These are phyloP conservation scores for Arnoldichthys spilopterus DNA, from an alignment of 2,797 vertebrate genomes.

Conservation along the genomic window DNA sequence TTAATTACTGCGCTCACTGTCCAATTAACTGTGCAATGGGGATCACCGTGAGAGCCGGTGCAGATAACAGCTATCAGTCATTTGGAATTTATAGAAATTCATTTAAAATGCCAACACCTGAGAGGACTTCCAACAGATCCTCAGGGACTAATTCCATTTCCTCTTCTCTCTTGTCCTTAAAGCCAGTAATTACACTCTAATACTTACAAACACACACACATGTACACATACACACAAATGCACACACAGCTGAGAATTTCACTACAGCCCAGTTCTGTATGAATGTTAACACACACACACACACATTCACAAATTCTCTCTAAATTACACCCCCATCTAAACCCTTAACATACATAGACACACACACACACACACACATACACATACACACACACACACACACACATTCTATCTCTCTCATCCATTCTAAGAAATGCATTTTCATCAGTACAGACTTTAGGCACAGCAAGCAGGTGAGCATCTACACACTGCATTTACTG, in stretches of 20 bases:
- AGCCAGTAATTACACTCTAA: conserved; percentile 43
- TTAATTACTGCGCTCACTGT: conserved; percentile 60
- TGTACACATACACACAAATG: neutral
- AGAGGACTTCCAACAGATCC: conserved; percentile 46
- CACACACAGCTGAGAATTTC: neutral
- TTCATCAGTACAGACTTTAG: neutral
- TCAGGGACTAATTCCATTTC: conserved; percentile 47
- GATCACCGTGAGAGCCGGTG: conserved; percentile 49
- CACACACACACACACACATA: neutral
- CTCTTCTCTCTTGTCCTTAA: conserved; percentile 34
- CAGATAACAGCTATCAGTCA: conserved; percentile 58
- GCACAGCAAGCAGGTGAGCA: neutral
- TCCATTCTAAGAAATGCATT: neutral
- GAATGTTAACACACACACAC: neutral
- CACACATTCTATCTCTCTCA: neutral
- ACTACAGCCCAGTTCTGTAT: neutral
- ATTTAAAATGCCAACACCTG: conserved; percentile 56
- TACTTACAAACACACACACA: conserved; percentile 16
- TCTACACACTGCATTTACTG: neutral
- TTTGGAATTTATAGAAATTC: conserved; percentile 56
- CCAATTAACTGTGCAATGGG: conserved; percentile 57
- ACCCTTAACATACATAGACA: neutral
- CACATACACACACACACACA: neutral
- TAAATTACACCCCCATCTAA: no score
- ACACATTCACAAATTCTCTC: neutral